Percentiles rank a stretch among this genome's conserved stretches.
These are phyloP conservation scores for Cygnus atratus DNA, from an alignment of 2,113 vertebrate species.

Conservation along the genomic window DNA sequence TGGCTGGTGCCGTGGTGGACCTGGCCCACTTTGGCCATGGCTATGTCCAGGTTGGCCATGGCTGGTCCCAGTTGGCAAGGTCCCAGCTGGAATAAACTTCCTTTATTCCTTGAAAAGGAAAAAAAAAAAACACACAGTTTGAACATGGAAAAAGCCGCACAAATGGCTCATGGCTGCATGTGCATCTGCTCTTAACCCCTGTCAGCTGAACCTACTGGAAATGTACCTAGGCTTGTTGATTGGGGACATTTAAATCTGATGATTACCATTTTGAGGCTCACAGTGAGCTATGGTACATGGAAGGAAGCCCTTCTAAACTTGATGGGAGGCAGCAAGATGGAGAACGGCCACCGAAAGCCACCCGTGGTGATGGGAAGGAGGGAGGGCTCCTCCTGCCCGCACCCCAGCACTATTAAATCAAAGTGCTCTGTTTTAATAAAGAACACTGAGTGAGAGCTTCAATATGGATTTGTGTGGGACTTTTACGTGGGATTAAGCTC, in stretches of 20 bases:
- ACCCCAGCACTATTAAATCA: background rate
- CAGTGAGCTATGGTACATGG: constrained; percentile 5
- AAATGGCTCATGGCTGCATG: background rate
- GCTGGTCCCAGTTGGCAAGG: background rate
- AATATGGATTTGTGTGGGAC: constrained; percentile 37
- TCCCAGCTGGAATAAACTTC: background rate
- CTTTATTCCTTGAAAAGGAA: background rate
- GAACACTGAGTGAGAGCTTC: constrained; percentile 42
- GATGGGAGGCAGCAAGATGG: background rate
- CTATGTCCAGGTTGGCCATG: background rate
- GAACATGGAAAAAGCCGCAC: constrained; percentile 34
- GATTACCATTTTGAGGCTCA: constrained; percentile 60
- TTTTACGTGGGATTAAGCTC: background rate
- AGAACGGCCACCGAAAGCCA: constrained; percentile 16
- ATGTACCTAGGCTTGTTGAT: constrained; percentile 60
- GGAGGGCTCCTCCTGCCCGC: background rate
- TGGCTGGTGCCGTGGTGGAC: background rate
- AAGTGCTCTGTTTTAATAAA: constrained; percentile 40
- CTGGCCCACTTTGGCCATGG: background rate
- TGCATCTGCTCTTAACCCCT: constrained; percentile 73
- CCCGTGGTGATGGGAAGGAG: background rate
- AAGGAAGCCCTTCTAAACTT: background rate
- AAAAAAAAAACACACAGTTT: background rate
- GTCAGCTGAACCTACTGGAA: constrained; percentile 74
- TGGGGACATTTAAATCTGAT: constrained; percentile 63